Evolutionary conservation across 2,797 vertebrate species (phyloP).

Genomic region (Masticophis lateralis): DNA sequence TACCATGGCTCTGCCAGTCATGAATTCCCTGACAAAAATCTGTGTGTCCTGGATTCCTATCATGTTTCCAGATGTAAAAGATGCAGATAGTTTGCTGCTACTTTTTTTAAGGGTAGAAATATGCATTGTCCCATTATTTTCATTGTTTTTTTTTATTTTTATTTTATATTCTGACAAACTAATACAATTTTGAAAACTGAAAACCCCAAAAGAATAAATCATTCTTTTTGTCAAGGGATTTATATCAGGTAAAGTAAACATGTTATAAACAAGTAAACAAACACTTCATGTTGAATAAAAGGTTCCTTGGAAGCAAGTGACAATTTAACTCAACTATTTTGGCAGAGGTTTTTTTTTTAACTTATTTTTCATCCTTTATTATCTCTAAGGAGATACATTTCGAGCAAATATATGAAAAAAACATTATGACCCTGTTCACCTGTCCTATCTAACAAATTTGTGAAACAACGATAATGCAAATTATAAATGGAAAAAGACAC

Average conservation of each 20-base stretch:
- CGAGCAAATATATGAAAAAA: neutral
- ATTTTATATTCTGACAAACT: neutral
- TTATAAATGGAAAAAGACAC: neutral
- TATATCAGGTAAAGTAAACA: neutral
- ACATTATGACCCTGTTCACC: too few species aligned
- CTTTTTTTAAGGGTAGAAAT: neutral
- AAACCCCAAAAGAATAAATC: neutral
- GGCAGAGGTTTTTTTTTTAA: neutral
- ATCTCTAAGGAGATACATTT: neutral
- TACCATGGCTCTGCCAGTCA: too few species aligned
- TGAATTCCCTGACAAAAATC: neutral
- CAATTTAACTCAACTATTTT: neutral
- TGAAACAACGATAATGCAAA: conserved; percentile 2
- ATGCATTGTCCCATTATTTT: neutral
- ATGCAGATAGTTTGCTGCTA: neutral
- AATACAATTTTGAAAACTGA: neutral
- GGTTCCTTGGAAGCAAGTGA: neutral
- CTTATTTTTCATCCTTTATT: neutral
- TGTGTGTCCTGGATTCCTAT: neutral
- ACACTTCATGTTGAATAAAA: neutral
- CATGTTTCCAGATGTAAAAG: neutral
- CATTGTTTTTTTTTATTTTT: too few species aligned
- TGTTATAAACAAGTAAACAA: too few species aligned
- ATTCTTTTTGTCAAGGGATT: neutral
- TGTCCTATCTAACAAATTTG: neutral